Base-by-base conservation (phyloP, 2,888 invertebrate genomes). In the Escarpia spicata region DNA sequence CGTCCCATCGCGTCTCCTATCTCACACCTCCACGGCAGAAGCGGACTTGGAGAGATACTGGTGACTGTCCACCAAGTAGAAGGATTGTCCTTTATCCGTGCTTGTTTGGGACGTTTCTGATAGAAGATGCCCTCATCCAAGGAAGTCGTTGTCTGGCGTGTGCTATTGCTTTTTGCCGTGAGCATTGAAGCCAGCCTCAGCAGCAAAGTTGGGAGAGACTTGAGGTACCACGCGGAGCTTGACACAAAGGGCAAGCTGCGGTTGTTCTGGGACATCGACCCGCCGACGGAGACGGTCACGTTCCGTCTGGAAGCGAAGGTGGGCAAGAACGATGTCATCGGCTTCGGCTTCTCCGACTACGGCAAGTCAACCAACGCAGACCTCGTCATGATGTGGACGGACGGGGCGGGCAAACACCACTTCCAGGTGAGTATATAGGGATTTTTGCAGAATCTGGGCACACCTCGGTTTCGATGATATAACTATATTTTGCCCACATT, bases 351-450 rank as follows among this genome's bases (percentile, higher is more conserved):
- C 92, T 95, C 95, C 1, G 94, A 94, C 92, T 94, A 94, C 75
- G 94, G 95, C 19, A 93, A 94, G 58, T 52, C 93, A 44, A 92
- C 92, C 43, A 91, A 94, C 43, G 95, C 95, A 3, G 96, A 96
- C 93, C 92, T 96, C 6, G 95, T 94, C 4, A 93, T 96, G 1
- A 94, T 95, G 92, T 96, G 96, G 95, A 95, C 94, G 8, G 95
- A 95, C 90, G 15, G 90, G 8, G 92, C 92, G 8, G 94, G 95
- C 3, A 93, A 93, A 45, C 95, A 95, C 43, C 94, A 94, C 90
- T 95, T 95, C 92, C 94, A 95, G 94, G 95, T 95, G 93, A 92
- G 93, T 90, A 90, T 37, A 37, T 37, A 37, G 37, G 37, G 0
- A 37, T 37, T 37, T 37, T 37, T 37, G 37, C 37, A 37, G 37